Evolutionary conservation across 2,797 vertebrate species (phyloP).

Genomic region (Holocentrus rufus): DNA sequence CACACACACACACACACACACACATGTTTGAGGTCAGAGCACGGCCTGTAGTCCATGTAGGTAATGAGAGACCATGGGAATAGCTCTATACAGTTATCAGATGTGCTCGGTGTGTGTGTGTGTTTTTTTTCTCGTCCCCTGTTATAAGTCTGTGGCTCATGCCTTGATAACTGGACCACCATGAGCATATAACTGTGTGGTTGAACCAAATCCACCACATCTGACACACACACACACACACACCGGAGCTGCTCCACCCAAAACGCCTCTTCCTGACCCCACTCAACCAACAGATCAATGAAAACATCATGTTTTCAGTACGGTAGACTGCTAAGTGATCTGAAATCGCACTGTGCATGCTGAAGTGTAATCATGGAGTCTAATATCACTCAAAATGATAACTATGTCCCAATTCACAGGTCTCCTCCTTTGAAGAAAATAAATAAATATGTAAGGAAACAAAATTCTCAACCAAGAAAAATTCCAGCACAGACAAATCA

Average conservation of each 20-base stretch:
- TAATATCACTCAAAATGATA: conserved; percentile 6
- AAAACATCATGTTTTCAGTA: no score
- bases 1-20: no score
- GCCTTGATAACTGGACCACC: conserved; percentile 7
- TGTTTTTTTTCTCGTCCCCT: conserved; percentile 25
- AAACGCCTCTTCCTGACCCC: conserved; percentile 34
- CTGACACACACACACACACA: conserved; percentile 31
- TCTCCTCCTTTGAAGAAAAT: no score
- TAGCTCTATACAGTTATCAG: conserved; percentile 26
- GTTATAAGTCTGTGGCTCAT: conserved; percentile 37
- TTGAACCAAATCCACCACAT: conserved; percentile 47
- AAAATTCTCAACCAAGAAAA: no score
- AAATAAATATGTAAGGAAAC: no score
- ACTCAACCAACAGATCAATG: conserved; percentile 4
- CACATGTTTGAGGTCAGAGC: conserved; percentile 58
- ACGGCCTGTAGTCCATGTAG: conserved; percentile 45
- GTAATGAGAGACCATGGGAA: conserved; percentile 63
- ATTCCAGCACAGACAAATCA: no score
- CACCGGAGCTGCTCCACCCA: conserved; percentile 46
- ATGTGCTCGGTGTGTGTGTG: conserved; percentile 26
- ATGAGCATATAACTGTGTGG: conserved; percentile 20
- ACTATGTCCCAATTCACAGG: no score
- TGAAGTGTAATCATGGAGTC: no score
- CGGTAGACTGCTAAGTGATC: no score
- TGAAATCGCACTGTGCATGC: no score